Percentiles rank a stretch among this genome's conserved stretches.
Evolutionary conservation across 2,113 vertebrate genomes (phyloP).

Genomic region (Cochlearius cochlearius): DNA sequence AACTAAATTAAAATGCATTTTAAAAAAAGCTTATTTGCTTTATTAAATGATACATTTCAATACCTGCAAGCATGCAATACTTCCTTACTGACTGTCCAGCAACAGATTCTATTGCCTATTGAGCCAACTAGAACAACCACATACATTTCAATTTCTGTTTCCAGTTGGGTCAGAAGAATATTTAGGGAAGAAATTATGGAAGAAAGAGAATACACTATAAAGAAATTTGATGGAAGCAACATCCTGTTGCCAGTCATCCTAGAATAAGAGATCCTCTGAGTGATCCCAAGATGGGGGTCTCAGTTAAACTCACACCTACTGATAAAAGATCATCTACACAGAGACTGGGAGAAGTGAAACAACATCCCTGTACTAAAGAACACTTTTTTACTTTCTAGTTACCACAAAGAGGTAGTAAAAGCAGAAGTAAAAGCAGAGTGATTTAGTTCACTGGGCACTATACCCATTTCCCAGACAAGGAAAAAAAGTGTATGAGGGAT

Average conservation of each 20-base stretch:
- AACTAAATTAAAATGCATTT: background rate
- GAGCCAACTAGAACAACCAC: background rate
- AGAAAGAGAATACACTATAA: background rate
- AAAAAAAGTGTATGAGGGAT: background rate
- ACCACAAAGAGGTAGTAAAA: background rate
- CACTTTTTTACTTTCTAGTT: background rate
- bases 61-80: background rate
- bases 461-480: background rate
- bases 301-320: background rate
- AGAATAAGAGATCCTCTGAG: background rate
- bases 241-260: background rate
- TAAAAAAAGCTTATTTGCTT: background rate
- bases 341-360: background rate
- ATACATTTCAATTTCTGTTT: background rate
- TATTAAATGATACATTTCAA: background rate
- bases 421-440: background rate
- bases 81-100: background rate
- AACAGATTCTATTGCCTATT: background rate
- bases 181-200: background rate
- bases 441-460: background rate
- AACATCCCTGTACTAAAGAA: accelerated
- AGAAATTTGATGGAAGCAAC: background rate
- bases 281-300: background rate
- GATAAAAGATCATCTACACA: background rate
- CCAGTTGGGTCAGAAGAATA: background rate